Evolutionary conservation across 2,888 invertebrate species (phyloP).

Genomic region (Timandra comae): DNA sequence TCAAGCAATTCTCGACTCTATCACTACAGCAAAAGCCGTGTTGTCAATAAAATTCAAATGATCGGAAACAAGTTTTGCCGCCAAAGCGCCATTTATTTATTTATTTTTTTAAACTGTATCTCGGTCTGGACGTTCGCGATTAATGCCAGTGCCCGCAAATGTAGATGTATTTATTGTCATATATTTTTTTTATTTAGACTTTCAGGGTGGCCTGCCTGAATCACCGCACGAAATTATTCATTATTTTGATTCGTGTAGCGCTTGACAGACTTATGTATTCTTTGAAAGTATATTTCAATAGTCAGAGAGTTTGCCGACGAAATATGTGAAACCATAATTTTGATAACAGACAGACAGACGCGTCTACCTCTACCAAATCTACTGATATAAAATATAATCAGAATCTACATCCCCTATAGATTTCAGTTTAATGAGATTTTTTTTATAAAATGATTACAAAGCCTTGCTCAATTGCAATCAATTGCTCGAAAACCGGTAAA

Average conservation of each 20-base stretch:
- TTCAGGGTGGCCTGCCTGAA: conserved; percentile 41
- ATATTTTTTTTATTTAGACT: conserved; percentile 31
- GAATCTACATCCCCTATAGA: no score
- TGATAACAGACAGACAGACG: no score
- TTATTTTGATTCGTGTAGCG: background rate
- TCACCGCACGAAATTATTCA: conserved; percentile 2
- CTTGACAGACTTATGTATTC: no score
- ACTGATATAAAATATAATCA: no score
- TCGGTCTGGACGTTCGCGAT: conserved; percentile 51
- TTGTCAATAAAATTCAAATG: conserved; percentile 26
- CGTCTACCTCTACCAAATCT: no score
- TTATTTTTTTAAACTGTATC: conserved; percentile 60
- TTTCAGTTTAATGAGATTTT: no score
- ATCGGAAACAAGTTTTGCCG: conserved; percentile 42
- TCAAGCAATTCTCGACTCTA: conserved; percentile 52
- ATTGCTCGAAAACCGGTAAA: no score
- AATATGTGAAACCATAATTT: no score
- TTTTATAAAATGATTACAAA: no score
- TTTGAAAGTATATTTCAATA: no score
- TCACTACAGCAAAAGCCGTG: conserved; percentile 31
- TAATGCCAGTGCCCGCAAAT: conserved; percentile 48
- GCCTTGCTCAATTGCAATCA: no score
- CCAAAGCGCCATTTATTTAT: conserved; percentile 59
- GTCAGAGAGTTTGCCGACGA: no score
- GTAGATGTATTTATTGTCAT: conserved; percentile 12